phyloP scores from a whole-genome alignment of 2,113 vertebrate species.

The Hemiscyllium ocellatum region DNA sequence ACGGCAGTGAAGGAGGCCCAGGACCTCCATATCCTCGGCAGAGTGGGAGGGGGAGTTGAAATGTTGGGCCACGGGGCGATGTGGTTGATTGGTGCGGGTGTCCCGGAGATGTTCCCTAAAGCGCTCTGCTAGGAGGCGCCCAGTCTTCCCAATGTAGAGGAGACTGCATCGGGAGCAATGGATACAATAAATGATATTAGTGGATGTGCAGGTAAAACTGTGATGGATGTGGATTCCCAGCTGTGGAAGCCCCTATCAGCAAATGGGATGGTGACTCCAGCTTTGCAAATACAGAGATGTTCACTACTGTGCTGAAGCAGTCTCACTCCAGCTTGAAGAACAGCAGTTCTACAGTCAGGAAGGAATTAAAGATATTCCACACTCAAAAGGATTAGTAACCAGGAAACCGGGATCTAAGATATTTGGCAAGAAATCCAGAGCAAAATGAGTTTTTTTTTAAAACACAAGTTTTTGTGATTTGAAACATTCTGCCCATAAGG shows the following conservation, averaged over 20 bases:
- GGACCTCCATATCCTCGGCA: too few relatives aligned
- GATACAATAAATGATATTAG: too few relatives aligned
- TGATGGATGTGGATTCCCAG: too few relatives aligned
- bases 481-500: background rate
- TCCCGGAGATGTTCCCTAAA: too few relatives aligned
- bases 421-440: background rate
- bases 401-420: background rate
- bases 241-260: background rate
- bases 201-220: too few relatives aligned
- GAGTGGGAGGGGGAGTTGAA: too few relatives aligned
- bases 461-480: background rate
- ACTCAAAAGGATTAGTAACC: background rate
- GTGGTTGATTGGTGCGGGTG: too few relatives aligned
- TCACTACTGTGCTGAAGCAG: background rate
- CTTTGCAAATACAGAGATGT: background rate
- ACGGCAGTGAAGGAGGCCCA: too few relatives aligned
- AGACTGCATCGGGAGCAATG: too few relatives aligned
- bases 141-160: too few relatives aligned
- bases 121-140: too few relatives aligned
- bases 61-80: too few relatives aligned
- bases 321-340: background rate
- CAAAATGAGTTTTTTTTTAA: background rate
- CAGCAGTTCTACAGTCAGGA: background rate
- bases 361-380: background rate
- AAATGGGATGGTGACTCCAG: background rate